Base-by-base conservation (phyloP, 1,140 invertebrate genomes). In the Ruditapes philippinarum region DNA sequence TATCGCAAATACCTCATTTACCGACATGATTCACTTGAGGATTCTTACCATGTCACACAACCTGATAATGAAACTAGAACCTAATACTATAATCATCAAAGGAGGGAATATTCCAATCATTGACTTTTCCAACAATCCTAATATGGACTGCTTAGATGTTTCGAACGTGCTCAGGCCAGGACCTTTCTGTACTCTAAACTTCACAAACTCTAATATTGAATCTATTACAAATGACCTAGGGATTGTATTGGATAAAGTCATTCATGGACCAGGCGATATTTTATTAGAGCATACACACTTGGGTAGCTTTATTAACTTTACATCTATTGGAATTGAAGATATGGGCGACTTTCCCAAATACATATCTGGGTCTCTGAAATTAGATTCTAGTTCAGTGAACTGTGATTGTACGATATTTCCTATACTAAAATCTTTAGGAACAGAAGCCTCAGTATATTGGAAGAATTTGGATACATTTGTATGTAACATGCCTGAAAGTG, bases 361-460 rank as follows among this genome's bases (percentile, higher is more conserved):
- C 42, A 5, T 70, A 42, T 3, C 38, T 7, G 57, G 79, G 1
- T 0, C 4, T 14, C n/a, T 81, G 3, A 28, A 17, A 11, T 73
- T 84, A 70, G 81, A 84, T 31, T 31, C 36, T 14, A 45, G 36
- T 49, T 84, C 81, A 14, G 25, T 84, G 5, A 11, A 49, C n/a
- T 84, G 81, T 54, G 81, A 84, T 42, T 84, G 81, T 33, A 42
- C 51, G 3, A 11, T 84, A 0, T 84, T 40, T 57, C 81, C 81
- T 17, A 28, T 84, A 17, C 12, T 84, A 42, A 7, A 54, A 4
- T 3, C 33, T 31, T 19, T 80, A 9, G 78, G 28, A 14, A 0
- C n/a, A 60, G 22, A 65, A n/a, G 33, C 22, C 22, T 12, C 0
- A 7, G 19, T 9, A 33, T 84, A 25, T 25, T 70, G 65, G 81